These are phyloP conservation scores for Macrophya alboannulata DNA, from an alignment of 2,888 invertebrate species.

Conservation along the genomic window DNA sequence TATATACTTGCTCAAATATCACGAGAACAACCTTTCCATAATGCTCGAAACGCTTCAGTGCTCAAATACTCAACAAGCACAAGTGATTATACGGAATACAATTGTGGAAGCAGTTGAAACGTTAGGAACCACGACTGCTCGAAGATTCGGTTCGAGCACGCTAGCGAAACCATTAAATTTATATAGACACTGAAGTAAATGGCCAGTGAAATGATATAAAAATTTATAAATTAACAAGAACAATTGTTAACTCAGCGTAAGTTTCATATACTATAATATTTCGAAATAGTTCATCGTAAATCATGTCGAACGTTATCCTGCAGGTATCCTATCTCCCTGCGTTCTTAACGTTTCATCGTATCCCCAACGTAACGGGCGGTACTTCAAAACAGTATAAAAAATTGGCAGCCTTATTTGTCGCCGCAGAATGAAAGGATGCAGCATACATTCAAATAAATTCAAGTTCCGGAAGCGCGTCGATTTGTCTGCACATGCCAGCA, in stretches of 20 bases:
- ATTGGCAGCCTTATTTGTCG: neutral
- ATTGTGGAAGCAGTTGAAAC: neutral
- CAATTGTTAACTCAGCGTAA: neutral
- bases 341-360: neutral
- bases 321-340: neutral
- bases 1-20: constrained; percentile 16
- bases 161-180: constrained; percentile 11
- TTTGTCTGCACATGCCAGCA: neutral
- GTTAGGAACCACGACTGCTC: neutral
- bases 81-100: neutral
- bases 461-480: neutral
- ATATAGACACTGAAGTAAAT: neutral
- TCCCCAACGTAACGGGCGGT: neutral
- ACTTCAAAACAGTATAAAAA: neutral
- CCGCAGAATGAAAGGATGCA: neutral
- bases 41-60: neutral
- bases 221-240: neutral
- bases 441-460: neutral
- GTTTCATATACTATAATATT: neutral
- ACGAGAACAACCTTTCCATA: neutral
- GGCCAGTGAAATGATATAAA: neutral
- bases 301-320: no score
- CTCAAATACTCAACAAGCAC: constrained; percentile 1
- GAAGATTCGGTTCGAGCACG: constrained; percentile 5
- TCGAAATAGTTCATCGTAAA: neutral